Percentiles rank a stretch among this genome's conserved stretches.
phyloP scores from a whole-genome alignment of 2,797 vertebrate species.

The Carapus acus region DNA sequence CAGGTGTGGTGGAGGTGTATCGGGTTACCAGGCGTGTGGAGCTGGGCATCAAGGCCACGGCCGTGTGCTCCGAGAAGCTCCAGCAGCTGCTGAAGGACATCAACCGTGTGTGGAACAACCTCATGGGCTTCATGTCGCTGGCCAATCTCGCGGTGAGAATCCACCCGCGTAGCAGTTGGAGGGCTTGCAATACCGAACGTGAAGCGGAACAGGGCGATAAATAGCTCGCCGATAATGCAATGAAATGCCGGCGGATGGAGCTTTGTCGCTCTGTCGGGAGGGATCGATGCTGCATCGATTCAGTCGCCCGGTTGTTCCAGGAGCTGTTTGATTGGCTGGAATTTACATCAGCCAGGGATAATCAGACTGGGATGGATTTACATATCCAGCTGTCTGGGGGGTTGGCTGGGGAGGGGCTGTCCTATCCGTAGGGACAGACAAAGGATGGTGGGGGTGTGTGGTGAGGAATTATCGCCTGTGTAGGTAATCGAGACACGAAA shows the following conservation, averaged over 20 bases:
- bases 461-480: constrained; percentile 40
- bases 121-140: constrained; percentile 96
- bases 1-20: constrained; percentile 97
- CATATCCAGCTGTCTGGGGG: constrained; percentile 32
- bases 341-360: constrained; percentile 20
- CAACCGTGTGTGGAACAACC: constrained; percentile 95
- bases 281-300: constrained; percentile 44
- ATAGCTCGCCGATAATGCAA: constrained; percentile 21
- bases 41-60: constrained; percentile 94
- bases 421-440: constrained; percentile 14
- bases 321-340: constrained; percentile 12
- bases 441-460: no score
- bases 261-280: constrained; percentile 25
- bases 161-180: background rate
- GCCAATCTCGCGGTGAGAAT: constrained; percentile 83
- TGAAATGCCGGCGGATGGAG: constrained; percentile 30
- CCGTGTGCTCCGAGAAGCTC: constrained; percentile 94
- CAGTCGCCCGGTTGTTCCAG: constrained; percentile 7
- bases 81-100: constrained; percentile 94
- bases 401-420: constrained; percentile 18
- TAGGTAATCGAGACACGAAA: constrained; percentile 32
- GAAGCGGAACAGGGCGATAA: constrained; percentile 6
- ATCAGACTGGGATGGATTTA: constrained; percentile 39
- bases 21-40: constrained; percentile 92
- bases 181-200: background rate